Base-by-base conservation (phyloP, 2,797 vertebrate genomes). In the Podargus strigoides region DNA sequence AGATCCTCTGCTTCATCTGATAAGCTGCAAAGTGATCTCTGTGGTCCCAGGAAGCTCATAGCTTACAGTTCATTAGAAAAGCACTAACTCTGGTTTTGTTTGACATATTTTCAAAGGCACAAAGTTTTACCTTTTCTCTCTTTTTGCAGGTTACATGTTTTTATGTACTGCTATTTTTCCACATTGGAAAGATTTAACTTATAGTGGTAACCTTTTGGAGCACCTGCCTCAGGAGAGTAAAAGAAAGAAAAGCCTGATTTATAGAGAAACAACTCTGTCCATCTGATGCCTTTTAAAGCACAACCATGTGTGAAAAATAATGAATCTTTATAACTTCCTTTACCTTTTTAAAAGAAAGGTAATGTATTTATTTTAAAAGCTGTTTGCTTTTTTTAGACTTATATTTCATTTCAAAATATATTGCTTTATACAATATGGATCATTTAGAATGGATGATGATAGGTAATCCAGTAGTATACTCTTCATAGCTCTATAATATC, bases 221-320 rank as follows among this genome's bases (percentile, higher is more conserved):
- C 50, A 91, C 85, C 87, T 94, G 69, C 66, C 80, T 89, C 62
- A 39, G 44, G 75, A 93, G 50, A 86, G 47, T 28, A 83, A 84
- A 87, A 89, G 76, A 96, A 86, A 90, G 32, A 32, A 89, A 96
- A 96, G 32, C 10, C 75, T 94, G 73, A 95, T 93, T 96, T 96
- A 91, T 79, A 82, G 83, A 91, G 80, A 96, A 96, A 96, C 47
- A 94, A 79, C 59, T 90, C 79, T 86, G 76, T 89, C 59, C 58
- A 90, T 67, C 39, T 93, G 94, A 96, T 91, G 74, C 47, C 41
- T 96, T 96, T 95, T 96, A 94, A 96, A 97, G 89, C 67, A 91
- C 74, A 95, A 94, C 85, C 94, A 96, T 90, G 87, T 94, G 92
- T 94, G 79, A 90, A 94, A 95, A 93, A 89, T 88, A 92, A 96